A percentile compares a stretch with the other conserved stretches of the same genome.
Evolutionary conservation across 2,797 vertebrate genomes (phyloP).

Genomic region (Rhinophrynus dorsalis): DNA sequence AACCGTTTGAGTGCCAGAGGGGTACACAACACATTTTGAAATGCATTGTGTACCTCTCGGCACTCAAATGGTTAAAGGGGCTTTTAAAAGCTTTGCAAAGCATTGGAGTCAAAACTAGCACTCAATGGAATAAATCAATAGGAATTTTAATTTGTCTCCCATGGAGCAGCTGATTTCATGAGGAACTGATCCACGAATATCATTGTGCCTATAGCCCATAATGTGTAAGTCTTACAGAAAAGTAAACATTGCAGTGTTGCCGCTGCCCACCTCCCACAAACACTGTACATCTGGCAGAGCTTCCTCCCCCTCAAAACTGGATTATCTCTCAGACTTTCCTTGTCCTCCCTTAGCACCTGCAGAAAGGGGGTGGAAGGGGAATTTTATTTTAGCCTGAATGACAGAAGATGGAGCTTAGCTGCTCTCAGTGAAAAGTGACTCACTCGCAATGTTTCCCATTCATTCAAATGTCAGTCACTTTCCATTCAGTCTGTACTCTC

Average conservation of each 20-base stretch:
- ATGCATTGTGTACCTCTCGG: no score
- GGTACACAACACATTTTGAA: no score
- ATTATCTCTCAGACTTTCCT: constrained; percentile 18
- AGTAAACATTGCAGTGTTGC: background rate
- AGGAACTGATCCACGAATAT: no score
- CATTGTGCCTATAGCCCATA: no score
- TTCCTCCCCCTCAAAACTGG: constrained; percentile 28
- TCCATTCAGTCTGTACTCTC: background rate
- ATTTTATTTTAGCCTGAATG: constrained; percentile 32
- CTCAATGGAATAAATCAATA: no score
- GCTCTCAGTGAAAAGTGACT: constrained; percentile 33
- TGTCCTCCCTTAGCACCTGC: constrained; percentile 39
- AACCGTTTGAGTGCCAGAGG: no score
- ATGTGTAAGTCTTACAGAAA: no score
- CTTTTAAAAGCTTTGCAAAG: no score
- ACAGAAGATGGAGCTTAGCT: constrained; percentile 22
- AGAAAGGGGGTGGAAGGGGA: constrained; percentile 26
- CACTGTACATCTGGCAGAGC: constrained; percentile 22
- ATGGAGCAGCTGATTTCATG: no score
- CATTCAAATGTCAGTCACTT: constrained; percentile 16
- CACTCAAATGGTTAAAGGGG: no score
- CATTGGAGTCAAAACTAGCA: no score
- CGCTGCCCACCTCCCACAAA: constrained; percentile 3
- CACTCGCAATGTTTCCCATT: background rate
- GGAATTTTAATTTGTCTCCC: no score